phyloP scores from a whole-genome alignment of 2,113 vertebrate genomes.

The rabbit (Oryctolagus cuniculus) region DNA sequence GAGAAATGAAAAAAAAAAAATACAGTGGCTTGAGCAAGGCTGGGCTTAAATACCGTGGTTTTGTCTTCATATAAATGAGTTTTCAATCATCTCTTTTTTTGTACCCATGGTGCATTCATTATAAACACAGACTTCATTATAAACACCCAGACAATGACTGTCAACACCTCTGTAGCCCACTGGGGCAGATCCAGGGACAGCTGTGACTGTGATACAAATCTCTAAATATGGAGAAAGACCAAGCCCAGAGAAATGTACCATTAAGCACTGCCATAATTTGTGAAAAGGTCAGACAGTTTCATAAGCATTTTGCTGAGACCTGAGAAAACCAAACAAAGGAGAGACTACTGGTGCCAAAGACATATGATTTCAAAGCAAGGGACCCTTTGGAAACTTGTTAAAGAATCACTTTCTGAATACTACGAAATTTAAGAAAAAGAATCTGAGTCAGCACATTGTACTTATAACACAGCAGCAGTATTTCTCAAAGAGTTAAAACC shows the following conservation, averaged over 20 bases:
- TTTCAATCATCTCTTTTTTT: not conserved
- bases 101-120: not conserved
- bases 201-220: not conserved
- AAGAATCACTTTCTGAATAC: constrained; percentile 36
- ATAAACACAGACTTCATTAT: not conserved
- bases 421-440: constrained; percentile 47
- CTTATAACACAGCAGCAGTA: not conserved
- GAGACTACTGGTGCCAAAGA: not conserved
- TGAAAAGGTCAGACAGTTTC: constrained; percentile 54
- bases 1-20: not conserved
- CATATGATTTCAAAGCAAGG: constrained; percentile 17
- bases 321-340: constrained; percentile 50
- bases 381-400: not conserved
- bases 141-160: not conserved
- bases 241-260: not conserved
- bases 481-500: not conserved
- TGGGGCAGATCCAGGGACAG: not conserved
- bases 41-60: not conserved
- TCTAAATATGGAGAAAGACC: not conserved
- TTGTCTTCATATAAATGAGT: not conserved
- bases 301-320: constrained; percentile 47
- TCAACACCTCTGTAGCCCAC: not conserved
- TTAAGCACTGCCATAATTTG: constrained; percentile 5
- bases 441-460: not conserved
- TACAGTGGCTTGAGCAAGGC: not conserved